phyloP scores from a whole-genome alignment of 1,140 invertebrate genomes.

The Apocrypta bakeri region DNA sequence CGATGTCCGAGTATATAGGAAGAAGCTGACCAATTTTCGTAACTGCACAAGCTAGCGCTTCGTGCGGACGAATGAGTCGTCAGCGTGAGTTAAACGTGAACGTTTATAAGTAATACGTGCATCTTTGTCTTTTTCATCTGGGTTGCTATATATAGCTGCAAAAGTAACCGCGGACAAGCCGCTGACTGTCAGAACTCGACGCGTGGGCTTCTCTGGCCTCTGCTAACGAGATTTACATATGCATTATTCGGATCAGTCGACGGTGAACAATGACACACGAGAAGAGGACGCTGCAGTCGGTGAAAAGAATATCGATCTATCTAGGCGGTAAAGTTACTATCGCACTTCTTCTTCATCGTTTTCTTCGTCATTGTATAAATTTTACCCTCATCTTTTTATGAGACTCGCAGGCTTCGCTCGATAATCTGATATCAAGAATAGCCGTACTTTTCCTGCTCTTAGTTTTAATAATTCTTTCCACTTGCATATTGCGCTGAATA shows the following conservation, averaged over 20 bases:
- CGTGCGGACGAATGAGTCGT: not conserved
- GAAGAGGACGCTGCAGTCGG: not conserved
- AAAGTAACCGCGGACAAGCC: not conserved
- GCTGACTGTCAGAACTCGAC: slow-evolving; percentile 8
- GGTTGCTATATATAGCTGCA: not conserved
- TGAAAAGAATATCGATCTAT: not conserved
- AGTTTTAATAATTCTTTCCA: not conserved
- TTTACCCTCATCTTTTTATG: too few relatives aligned
- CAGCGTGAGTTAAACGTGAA: slow-evolving; percentile 27
- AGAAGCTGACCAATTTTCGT: not conserved
- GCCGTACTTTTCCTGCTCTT: not conserved
- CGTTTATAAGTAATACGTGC: not conserved
- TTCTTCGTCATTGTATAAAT: too few relatives aligned
- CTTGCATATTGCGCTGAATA: not conserved
- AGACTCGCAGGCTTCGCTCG: too few relatives aligned
- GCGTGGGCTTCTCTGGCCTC: not conserved
- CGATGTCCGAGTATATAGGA: too few relatives aligned
- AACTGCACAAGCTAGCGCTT: not conserved
- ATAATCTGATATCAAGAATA: too few relatives aligned
- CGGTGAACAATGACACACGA: slow-evolving; percentile 25
- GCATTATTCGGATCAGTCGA: slow-evolving; percentile 17
- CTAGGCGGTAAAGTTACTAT: not conserved
- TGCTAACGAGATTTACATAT: slow-evolving; percentile 41
- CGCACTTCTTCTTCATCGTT: not conserved
- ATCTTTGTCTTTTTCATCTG: slow-evolving; percentile 20